Base-by-base conservation (phyloP, 2,113 vertebrate species). In the Pelecanoides urinatrix region DNA sequence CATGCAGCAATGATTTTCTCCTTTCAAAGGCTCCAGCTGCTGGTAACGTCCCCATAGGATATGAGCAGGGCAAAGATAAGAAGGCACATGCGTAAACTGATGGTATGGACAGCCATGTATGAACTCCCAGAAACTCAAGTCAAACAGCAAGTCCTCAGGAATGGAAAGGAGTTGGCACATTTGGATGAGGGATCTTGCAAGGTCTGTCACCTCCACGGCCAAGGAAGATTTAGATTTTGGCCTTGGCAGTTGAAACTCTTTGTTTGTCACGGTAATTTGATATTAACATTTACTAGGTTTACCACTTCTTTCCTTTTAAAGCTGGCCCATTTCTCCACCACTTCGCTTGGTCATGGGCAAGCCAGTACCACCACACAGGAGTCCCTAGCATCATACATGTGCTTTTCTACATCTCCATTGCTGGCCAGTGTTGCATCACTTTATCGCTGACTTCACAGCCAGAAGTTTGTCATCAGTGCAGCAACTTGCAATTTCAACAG, bases 41-140 rank as follows among this genome's bases (percentile, higher is more conserved):
- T 44, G 34, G 25, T 45, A 7, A 10, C 2, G 4, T 10, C 32
- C 68, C 61, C 45, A 1, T 0, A 2, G 42, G 44, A 25, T 2
- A 2, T 0, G 7, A 62, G 14, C 30, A n/a, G 50, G 34, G 53
- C 5, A 15, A 36, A 6, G 2, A 8, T 2, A 25, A 30, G 52
- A 42, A 81, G 44, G 42, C 3, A 53, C 8, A 27, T 10, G 9
- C 25, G 50, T 6, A 15, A 67, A 45, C 19, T 1, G 10, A 3
- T 32, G 45, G 30, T 27, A 7, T 2, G 20, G 59, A 16, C 9
- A 66, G 18, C 27, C 47, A 16, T 1, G 12, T 18, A 16, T 6
- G 5, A 50, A 34, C 3, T 26, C 10, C 20, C 72, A 50, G 88
- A 36, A 72, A 10, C 17, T 32, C 62, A 4, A 52, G 42, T n/a